Evolutionary conservation across 2,113 vertebrate genomes (phyloP).

Genomic region (Alexandromys fortis): DNA sequence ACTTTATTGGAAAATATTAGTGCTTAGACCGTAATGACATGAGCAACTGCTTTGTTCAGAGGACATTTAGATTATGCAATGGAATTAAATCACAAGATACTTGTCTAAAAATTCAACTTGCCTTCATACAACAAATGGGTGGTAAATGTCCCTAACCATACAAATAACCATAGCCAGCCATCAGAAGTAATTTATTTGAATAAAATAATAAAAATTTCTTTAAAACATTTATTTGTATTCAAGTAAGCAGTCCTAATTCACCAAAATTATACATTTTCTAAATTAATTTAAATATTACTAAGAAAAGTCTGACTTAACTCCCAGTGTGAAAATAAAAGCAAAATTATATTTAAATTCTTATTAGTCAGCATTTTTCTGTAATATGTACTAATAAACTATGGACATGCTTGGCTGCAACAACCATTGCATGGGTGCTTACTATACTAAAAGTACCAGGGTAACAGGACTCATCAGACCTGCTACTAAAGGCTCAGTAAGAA

Average conservation of each 20-base stretch:
- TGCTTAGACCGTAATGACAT: slow-evolving; percentile 34
- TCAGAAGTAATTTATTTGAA: slow-evolving; percentile 26
- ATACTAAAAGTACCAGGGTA: not conserved
- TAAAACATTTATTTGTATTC: not conserved
- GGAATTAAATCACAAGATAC: slow-evolving; percentile 19
- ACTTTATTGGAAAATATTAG: slow-evolving; percentile 41
- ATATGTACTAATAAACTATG: slow-evolving; percentile 23
- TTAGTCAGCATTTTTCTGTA: slow-evolving; percentile 47
- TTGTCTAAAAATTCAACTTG: slow-evolving; percentile 29
- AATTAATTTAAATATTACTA: slow-evolving; percentile 39
- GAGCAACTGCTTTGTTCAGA: slow-evolving; percentile 33
- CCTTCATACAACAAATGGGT: slow-evolving; percentile 15
- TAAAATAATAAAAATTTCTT: slow-evolving; percentile 36
- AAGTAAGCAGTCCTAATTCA: slow-evolving; percentile 28
- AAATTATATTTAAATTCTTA: slow-evolving; percentile 41
- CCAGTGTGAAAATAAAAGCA: slow-evolving; percentile 56
- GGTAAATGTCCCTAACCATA: slow-evolving; percentile 43
- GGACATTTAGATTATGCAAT: slow-evolving; percentile 9
- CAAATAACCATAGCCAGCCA: not conserved
- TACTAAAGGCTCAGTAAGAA: not conserved
- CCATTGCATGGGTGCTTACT: not conserved
- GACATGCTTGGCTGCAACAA: slow-evolving; percentile 40
- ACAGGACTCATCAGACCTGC: not conserved
- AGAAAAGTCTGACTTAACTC: slow-evolving; percentile 26
- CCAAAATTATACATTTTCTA: slow-evolving; percentile 32